Percentiles rank a stretch among this genome's conserved stretches.
These are phyloP conservation scores for Odontothrips loti DNA, from an alignment of 2,888 invertebrate genomes.

Conservation along the genomic window DNA sequence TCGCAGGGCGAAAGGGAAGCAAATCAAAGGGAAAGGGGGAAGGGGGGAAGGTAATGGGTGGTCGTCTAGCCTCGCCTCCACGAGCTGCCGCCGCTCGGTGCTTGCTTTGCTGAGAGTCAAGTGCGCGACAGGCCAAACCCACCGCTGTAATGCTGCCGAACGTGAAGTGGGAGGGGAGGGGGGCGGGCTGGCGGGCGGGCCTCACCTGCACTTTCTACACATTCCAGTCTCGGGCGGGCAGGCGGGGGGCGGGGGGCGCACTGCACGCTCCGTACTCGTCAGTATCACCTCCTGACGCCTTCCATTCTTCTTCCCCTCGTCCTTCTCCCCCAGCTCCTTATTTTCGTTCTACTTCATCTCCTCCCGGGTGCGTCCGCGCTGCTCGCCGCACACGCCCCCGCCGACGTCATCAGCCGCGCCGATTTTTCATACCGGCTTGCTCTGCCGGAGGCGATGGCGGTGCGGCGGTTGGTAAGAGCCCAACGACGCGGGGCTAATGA, in stretches of 20 bases:
- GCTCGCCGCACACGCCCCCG: too few species aligned
- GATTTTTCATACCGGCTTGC: too few species aligned
- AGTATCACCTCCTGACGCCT: neutral
- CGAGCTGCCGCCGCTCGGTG: neutral
- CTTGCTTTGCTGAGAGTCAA: neutral
- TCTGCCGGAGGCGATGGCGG: too few species aligned
- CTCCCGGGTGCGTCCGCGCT: neutral
- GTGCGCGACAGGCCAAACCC: neutral
- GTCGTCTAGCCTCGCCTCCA: neutral
- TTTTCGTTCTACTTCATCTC: neutral
- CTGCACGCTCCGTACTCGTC: neutral
- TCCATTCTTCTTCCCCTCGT: neutral
- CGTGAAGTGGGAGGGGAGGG: neutral
- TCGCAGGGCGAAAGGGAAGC: too few species aligned
- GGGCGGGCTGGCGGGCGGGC: neutral
- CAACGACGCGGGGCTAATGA: too few species aligned
- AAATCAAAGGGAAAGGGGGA: too few species aligned
- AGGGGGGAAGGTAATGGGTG: neutral
- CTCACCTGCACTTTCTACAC: constrained; percentile 4
- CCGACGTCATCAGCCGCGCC: too few species aligned
- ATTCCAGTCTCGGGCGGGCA: neutral
- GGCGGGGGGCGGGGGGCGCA: too few species aligned
- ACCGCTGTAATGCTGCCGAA: neutral
- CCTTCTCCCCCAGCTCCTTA: neutral
- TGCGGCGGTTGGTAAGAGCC: too few species aligned